Percentiles rank a stretch among this genome's conserved stretches.
Conservation (phyloP, 2,888 invertebrate species). For the Sycophila texana region DNA sequence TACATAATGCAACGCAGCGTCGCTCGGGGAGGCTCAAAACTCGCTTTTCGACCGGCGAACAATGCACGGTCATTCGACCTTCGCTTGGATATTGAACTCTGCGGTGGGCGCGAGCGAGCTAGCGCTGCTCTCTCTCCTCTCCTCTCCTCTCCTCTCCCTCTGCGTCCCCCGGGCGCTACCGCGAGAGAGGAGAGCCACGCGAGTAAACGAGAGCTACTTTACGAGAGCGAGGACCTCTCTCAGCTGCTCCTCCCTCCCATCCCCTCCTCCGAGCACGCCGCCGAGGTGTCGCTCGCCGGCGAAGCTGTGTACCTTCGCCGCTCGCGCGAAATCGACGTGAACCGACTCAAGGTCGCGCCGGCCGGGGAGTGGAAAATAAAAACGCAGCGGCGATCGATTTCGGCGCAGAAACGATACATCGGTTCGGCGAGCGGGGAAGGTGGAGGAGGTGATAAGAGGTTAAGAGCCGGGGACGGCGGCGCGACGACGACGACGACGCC, state of each 20-base stretch:
- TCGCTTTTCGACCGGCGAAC: conserved; percentile 51
- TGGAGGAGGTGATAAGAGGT: conserved; percentile 26
- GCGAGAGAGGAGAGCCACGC: background rate
- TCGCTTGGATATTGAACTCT: conserved; percentile 58
- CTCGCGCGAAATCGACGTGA: no score
- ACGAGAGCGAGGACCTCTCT: conserved; percentile 2
- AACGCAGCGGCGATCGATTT: background rate
- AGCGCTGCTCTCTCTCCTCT: conserved; percentile 7
- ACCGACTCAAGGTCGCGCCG: no score
- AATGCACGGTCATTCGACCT: conserved; percentile 57
- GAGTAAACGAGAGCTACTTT: background rate
- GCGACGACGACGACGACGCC: conserved; percentile 5
- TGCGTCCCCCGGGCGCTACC: background rate
- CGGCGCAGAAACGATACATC: no score
- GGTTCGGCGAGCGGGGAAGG: background rate
- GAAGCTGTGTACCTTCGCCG: no score
- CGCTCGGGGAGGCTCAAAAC: conserved; percentile 35
- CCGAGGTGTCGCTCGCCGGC: no score
- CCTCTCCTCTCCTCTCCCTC: background rate
- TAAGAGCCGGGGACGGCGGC: conserved; percentile 10
- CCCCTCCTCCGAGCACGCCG: no score
- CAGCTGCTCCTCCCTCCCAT: background rate
- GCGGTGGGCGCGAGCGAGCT: background rate
- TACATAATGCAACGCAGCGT: background rate
- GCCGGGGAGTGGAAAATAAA: no score